A percentile compares a stretch with the other conserved stretches of the same genome.
Evolutionary conservation across 2,113 vertebrate genomes (phyloP).

Genomic region (Stercorarius parasiticus): DNA sequence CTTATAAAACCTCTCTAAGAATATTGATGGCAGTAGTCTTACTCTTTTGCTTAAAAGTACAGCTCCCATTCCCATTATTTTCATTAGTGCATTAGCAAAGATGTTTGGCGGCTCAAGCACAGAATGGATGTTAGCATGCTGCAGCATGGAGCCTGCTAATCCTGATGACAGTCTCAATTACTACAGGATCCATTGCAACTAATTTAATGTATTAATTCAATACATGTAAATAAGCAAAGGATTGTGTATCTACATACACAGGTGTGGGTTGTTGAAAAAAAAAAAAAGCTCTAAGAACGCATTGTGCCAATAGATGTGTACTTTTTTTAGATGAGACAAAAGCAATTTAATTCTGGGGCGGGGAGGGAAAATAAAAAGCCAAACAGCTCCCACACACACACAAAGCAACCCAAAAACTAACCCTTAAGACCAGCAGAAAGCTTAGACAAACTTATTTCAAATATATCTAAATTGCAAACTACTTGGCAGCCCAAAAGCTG

Average conservation of each 20-base stretch:
- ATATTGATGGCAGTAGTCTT: not conserved
- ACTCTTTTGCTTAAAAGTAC: not conserved
- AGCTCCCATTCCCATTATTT: not conserved
- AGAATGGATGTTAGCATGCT: not conserved
- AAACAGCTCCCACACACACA: no score
- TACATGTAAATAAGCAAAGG: not conserved
- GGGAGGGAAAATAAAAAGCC: not conserved
- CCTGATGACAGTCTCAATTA: not conserved
- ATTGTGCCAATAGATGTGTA: not conserved
- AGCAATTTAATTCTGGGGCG: not conserved
- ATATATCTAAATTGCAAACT: not conserved
- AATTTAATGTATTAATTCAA: not conserved
- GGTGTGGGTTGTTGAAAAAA: not conserved
- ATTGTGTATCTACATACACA: not conserved
- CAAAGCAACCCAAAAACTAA: not conserved
- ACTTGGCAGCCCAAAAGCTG: not conserved
- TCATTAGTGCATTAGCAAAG: not conserved
- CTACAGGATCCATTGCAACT: not conserved
- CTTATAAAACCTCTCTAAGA: not conserved
- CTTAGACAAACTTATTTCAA: not conserved
- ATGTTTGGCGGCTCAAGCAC: not conserved
- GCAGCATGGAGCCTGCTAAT: not conserved
- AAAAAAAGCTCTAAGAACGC: rapidly evolving
- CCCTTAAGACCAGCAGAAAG: not conserved
- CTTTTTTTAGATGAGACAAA: not conserved